Conservation (phyloP, 2,888 invertebrate genomes). For the Ferrisia virgata region DNA sequence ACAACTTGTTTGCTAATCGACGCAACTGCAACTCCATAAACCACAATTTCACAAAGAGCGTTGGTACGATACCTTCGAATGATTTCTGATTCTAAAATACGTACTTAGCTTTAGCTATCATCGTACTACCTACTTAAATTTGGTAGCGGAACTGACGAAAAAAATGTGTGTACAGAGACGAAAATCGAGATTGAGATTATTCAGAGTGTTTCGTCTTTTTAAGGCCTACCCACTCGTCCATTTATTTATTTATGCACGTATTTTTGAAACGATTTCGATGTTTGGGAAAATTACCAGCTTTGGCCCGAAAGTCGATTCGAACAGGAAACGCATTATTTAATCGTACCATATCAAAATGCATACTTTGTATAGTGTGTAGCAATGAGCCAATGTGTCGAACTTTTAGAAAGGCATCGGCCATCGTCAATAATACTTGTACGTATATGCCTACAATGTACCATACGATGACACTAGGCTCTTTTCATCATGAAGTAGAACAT, state of each 20-base stretch:
- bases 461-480: slow-evolving; percentile 24
- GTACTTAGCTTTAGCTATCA: not conserved
- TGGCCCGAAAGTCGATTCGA: not conserved
- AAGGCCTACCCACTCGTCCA: not conserved
- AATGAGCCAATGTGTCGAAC: not conserved
- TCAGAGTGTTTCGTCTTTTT: not conserved
- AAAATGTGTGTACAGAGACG: not conserved
- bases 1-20: too few species aligned
- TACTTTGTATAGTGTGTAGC: too few species aligned
- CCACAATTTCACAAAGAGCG: not conserved
- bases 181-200: not conserved
- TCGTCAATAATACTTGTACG: too few species aligned
- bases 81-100: not conserved
- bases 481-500: slow-evolving; percentile 13
- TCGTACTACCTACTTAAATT: too few species aligned
- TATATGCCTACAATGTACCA: too few species aligned
- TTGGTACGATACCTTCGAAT: not conserved
- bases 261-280: not conserved
- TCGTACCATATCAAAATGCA: not conserved
- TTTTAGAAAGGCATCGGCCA: not conserved
- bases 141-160: not conserved
- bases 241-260: too few species aligned
- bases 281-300: not conserved
- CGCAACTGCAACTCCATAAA: not conserved
- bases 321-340: not conserved